phyloP scores from a whole-genome alignment of 2,888 invertebrate genomes.

The Leucania comma region DNA sequence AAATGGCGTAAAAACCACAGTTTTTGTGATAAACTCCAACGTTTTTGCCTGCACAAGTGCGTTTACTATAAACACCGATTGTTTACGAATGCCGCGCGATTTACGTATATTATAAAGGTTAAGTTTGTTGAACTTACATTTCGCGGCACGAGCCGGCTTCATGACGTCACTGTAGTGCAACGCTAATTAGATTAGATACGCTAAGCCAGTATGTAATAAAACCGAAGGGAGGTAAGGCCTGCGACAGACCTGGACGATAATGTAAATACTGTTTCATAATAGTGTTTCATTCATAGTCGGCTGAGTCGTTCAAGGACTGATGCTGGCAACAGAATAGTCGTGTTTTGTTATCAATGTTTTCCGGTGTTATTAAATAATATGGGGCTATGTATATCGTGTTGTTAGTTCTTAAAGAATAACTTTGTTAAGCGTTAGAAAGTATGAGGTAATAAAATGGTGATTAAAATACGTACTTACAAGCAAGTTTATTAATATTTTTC shows the following conservation, averaged over 20 bases:
- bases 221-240: conserved; percentile 72
- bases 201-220: conserved; percentile 78
- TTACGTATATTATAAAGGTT: conserved; percentile 73
- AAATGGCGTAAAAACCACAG: conserved; percentile 25
- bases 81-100: conserved; percentile 60
- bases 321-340: conserved; percentile 65
- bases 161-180: conserved; percentile 84
- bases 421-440: conserved; percentile 43
- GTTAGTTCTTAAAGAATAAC: conserved; percentile 42
- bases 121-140: conserved; percentile 88
- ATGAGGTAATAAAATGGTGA: conserved; percentile 20
- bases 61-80: conserved; percentile 64
- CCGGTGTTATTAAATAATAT: conserved; percentile 63
- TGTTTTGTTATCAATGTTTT: conserved; percentile 72
- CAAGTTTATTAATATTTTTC: neutral
- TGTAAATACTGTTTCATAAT: conserved; percentile 75
- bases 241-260: conserved; percentile 72
- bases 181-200: conserved; percentile 87
- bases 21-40: conserved; percentile 43
- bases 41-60: conserved; percentile 53
- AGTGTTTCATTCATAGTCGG: conserved; percentile 58
- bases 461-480: conserved; percentile 14
- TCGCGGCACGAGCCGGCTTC: conserved; percentile 81
- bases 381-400: conserved; percentile 37
- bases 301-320: conserved; percentile 69